Percentiles rank a stretch among this genome's conserved stretches.
phyloP scores from a whole-genome alignment of 2,113 vertebrate genomes.

The Protobothrops flavoviridis region DNA sequence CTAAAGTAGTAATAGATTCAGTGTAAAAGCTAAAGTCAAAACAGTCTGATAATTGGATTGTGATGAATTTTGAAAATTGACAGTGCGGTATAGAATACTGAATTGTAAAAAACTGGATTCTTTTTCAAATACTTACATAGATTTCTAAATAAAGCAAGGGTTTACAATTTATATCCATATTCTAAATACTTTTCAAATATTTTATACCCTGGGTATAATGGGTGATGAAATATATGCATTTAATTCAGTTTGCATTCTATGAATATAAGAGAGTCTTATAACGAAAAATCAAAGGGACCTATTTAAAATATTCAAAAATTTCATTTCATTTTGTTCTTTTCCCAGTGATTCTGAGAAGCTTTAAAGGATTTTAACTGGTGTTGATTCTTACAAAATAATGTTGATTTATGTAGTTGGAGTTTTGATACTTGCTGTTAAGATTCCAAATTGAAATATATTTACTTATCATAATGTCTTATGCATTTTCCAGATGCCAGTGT shows the following conservation, averaged over 20 bases:
- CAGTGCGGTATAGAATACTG: background rate
- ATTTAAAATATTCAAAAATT: background rate
- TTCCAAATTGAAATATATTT: background rate
- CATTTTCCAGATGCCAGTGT: background rate
- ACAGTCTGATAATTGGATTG: background rate
- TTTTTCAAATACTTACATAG: background rate
- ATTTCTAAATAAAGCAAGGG: background rate
- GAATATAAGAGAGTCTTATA: background rate
- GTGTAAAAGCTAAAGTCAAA: background rate
- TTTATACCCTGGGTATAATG: background rate
- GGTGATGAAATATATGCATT: background rate
- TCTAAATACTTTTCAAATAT: background rate
- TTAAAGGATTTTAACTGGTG: background rate
- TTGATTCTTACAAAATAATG: background rate
- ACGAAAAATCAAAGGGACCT: background rate
- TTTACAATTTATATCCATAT: background rate
- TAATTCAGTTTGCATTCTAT: background rate
- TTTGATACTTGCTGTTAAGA: background rate
- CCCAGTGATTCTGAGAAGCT: background rate
- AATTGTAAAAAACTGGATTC: background rate
- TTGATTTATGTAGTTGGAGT: background rate
- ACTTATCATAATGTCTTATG: background rate
- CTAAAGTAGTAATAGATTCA: constrained; percentile 14
- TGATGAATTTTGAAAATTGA: background rate
- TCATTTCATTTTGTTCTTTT: background rate